Base-by-base conservation (phyloP, 1,140 invertebrate species). In the Drosophila watanabei region DNA sequence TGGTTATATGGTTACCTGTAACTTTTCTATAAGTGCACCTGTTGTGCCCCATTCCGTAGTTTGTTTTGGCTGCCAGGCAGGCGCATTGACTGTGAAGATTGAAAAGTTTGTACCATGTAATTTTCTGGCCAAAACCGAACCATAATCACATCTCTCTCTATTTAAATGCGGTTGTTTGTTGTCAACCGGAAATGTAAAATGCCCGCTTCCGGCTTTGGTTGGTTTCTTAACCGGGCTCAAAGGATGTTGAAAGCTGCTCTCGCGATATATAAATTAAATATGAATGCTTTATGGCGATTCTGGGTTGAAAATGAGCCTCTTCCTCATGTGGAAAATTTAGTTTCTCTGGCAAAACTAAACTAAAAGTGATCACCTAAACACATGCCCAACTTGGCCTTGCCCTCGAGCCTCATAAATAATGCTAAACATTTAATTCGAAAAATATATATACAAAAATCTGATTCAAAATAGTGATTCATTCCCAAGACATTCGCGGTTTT, bases 61-160 rank as follows among this genome's bases (percentile, higher is more conserved):
- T 78, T 78, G 64, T 78, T 76, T 79, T 79, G 64, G 49, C 54
- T 16, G 54, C 20, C 49, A 62, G 49, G 41, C 37, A n/a, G 33
- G 33, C 54, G 54, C 75, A 78, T 69, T 78, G 57, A 78, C 75
- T 78, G 75, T 78, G 35, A 78, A 78, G 75, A 79, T 79, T 70
- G 75, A 70, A 70, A 20, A 56, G 73, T 77, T 48, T 77, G 48
- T 45, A 56, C 63, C 57, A 33, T 75, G n/a, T 63, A 75, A 75
- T 75, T 73, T 24, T 73, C 30, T 58, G 33, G 18, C 30, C 28
- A 41, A 48, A 75, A 63, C 59, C 72, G 49, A 75, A 60, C 59
- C 43, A 35, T 68, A 59, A 68, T 69, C 56, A 69, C 41, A n/a
- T 39, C 35, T 37, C n/a, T n/a, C 39, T 24, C 33, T 35, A 63